These are phyloP conservation scores for Copidosoma floridanum DNA, from an alignment of 1,140 invertebrate genomes.

Conservation along the genomic window DNA sequence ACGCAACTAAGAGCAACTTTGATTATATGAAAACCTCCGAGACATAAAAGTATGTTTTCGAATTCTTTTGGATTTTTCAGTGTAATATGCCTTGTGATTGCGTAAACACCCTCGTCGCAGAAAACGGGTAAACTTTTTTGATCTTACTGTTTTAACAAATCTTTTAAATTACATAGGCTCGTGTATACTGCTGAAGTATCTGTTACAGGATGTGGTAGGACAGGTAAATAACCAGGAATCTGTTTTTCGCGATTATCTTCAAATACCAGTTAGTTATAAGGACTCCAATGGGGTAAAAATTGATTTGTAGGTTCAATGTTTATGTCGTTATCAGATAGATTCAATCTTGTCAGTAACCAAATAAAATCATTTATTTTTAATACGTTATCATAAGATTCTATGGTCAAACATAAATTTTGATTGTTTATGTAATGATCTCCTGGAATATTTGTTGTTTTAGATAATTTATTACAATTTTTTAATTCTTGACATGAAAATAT, in stretches of 20 bases:
- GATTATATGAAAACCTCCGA: constrained; percentile 24
- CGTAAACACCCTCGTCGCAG: constrained; percentile 25
- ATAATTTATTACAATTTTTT: background rate
- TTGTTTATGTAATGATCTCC: background rate
- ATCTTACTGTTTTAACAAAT: constrained; percentile 8
- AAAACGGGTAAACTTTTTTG: constrained; percentile 10
- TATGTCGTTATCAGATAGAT: background rate
- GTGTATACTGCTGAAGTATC: background rate
- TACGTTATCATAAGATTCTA: background rate
- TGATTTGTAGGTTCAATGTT: background rate
- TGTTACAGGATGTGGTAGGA: background rate
- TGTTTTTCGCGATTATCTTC: background rate
- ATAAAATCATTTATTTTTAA: no score
- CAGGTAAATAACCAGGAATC: background rate
- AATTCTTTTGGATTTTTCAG: constrained; percentile 8
- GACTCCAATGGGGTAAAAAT: background rate
- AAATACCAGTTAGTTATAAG: background rate
- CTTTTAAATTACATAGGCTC: constrained; percentile 19
- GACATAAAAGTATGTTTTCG: constrained; percentile 10
- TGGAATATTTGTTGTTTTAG: background rate
- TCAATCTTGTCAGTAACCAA: background rate
- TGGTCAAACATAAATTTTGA: background rate
- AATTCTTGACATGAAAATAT: constrained; percentile 11
- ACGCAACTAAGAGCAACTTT: constrained; percentile 15
- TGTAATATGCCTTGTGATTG: constrained; percentile 5